phyloP scores from a whole-genome alignment of 2,113 vertebrate species.

The Aegithalos caudatus region DNA sequence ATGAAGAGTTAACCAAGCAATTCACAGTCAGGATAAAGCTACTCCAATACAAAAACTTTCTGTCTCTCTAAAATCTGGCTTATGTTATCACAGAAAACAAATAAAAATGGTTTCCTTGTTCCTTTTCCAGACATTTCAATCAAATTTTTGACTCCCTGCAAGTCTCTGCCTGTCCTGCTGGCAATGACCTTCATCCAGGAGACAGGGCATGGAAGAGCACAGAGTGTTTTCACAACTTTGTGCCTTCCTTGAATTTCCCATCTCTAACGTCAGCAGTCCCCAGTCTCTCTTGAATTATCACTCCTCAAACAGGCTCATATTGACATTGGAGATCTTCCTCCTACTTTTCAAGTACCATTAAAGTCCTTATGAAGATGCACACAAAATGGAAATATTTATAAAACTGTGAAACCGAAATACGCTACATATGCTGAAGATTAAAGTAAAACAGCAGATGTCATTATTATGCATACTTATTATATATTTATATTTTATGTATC shows the following conservation, averaged over 20 bases:
- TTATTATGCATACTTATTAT: not conserved
- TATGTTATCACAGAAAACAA: constrained; percentile 12
- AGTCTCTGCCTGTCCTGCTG: not conserved
- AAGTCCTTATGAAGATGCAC: not conserved
- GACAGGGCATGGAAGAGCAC: not conserved
- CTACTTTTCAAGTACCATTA: not conserved
- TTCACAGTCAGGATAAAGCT: not conserved
- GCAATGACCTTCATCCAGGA: not conserved
- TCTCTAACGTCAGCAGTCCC: not conserved
- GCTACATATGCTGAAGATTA: not conserved
- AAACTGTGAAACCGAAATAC: not conserved
- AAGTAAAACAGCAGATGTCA: not conserved
- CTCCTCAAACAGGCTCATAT: not conserved
- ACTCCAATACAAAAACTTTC: not conserved
- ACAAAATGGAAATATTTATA: not conserved
- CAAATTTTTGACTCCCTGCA: not conserved
- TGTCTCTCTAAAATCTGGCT: not conserved
- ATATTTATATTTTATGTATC: not conserved
- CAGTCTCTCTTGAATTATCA: not conserved
- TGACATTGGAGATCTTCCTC: not conserved
- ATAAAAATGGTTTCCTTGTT: not conserved
- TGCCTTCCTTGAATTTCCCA: not conserved
- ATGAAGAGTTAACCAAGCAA: not conserved
- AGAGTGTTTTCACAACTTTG: not conserved
- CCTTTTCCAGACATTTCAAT: not conserved